Evolutionary conservation across 2,888 invertebrate species (phyloP).

Genomic region (Drosophila vallismaia): DNA sequence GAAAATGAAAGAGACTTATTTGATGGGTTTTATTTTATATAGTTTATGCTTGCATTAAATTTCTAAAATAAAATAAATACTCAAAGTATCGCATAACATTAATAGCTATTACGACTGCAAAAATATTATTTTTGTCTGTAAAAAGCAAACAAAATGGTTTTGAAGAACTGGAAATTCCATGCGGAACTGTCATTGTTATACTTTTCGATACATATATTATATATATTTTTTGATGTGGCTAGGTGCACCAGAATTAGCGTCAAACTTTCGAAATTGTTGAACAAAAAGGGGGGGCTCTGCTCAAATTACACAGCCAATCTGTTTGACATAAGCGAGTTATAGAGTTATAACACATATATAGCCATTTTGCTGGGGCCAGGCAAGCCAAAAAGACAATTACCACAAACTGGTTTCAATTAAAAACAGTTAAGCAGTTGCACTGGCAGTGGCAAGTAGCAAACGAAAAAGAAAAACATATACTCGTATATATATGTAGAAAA

Average conservation of each 20-base stretch:
- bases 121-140: neutral
- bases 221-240: neutral
- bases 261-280: constrained; percentile 48
- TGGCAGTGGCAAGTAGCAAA: constrained; percentile 5
- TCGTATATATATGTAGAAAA: constrained; percentile 14
- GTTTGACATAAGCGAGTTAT: constrained; percentile 74
- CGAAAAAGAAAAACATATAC: constrained; percentile 15
- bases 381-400: constrained; percentile 67
- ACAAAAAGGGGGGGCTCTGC: constrained; percentile 12
- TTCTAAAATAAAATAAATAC: neutral
- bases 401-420: constrained; percentile 75
- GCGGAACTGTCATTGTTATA: constrained; percentile 2
- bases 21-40: neutral
- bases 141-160: neutral
- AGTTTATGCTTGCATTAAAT: neutral
- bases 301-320: constrained; percentile 71
- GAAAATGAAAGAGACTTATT: neutral
- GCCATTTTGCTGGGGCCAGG: constrained; percentile 52
- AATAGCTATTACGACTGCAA: neutral
- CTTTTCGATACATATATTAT: neutral
- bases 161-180: neutral
- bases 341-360: constrained; percentile 61
- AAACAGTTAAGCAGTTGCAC: constrained; percentile 67
- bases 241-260: constrained; percentile 67
- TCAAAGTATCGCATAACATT: neutral